These are phyloP conservation scores for Macaria liturata DNA, from an alignment of 2,888 invertebrate genomes.

Conservation along the genomic window DNA sequence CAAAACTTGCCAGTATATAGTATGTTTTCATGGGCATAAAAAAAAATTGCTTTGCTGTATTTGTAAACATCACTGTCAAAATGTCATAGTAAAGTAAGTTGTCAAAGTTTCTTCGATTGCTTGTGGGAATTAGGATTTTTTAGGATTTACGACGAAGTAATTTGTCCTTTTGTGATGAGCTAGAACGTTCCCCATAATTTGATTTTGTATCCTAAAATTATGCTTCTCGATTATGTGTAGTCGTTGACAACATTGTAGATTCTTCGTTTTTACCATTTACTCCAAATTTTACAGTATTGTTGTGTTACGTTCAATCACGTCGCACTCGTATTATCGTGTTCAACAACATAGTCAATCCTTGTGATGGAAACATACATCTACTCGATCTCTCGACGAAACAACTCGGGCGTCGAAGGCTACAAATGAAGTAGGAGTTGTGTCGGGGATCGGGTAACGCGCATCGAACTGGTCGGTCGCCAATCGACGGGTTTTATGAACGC, in stretches of 20 bases:
- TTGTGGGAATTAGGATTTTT: constrained; percentile 34
- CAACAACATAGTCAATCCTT: constrained; percentile 46
- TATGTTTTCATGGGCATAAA: too few species aligned
- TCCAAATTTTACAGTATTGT: constrained; percentile 44
- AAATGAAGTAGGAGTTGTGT: constrained; percentile 61
- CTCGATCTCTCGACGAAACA: constrained; percentile 65
- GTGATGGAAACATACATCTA: constrained; percentile 75
- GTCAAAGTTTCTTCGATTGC: constrained; percentile 52
- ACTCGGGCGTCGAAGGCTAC: constrained; percentile 71
- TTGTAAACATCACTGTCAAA: too few species aligned
- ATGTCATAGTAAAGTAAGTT: too few species aligned
- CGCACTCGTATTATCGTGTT: constrained; percentile 40
- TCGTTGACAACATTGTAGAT: constrained; percentile 31
- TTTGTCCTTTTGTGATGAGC: constrained; percentile 58
- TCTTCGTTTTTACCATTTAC: constrained; percentile 33
- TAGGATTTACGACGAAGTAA: constrained; percentile 53
- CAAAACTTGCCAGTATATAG: too few species aligned
- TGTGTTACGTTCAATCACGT: constrained; percentile 47
- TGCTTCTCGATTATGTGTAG: constrained; percentile 33
- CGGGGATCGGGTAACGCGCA: constrained; percentile 37
- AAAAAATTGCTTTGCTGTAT: too few species aligned
- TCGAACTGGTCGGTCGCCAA: constrained; percentile 58
- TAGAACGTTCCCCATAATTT: constrained; percentile 54
- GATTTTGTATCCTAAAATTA: constrained; percentile 38
- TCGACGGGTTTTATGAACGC: constrained; percentile 67